Conservation (phyloP, 2,797 vertebrate genomes). For the Margarornis squamiger region DNA sequence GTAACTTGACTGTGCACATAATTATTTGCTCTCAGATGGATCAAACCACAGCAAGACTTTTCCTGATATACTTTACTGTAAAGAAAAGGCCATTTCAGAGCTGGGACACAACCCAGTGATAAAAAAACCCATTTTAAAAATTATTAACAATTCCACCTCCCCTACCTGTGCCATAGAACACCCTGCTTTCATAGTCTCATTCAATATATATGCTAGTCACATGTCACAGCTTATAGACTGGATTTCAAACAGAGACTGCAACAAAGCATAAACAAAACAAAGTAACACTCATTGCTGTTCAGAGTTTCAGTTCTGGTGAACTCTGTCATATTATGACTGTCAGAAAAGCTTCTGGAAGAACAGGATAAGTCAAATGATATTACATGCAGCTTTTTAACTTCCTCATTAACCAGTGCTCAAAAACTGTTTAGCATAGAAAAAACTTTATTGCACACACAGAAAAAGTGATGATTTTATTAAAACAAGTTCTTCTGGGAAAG, state of each 20-base stretch:
- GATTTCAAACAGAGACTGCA: neutral
- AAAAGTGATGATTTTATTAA: conserved; percentile 64
- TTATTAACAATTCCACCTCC: neutral
- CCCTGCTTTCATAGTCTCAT: neutral
- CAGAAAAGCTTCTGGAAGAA: neutral
- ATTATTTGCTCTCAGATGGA: neutral
- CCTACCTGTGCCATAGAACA: neutral
- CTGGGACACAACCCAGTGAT: neutral
- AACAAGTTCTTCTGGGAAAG: conserved; percentile 50
- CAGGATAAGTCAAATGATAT: neutral
- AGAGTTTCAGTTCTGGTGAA: neutral
- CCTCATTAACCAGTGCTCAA: conserved; percentile 8
- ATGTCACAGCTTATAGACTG: neutral
- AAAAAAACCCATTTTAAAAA: neutral
- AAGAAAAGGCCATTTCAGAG: neutral
- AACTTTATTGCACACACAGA: neutral
- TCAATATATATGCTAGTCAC: neutral
- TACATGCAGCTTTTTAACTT: neutral
- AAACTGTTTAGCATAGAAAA: neutral
- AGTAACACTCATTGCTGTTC: neutral
- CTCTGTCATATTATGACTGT: neutral
- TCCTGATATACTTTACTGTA: neutral
- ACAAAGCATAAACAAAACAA: neutral
- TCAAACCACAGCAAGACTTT: neutral
- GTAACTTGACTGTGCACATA: neutral